Percentiles rank a stretch among this genome's conserved stretches.
phyloP scores from a whole-genome alignment of 2,797 vertebrate genomes.

The Chiloscyllium punctatum region DNA sequence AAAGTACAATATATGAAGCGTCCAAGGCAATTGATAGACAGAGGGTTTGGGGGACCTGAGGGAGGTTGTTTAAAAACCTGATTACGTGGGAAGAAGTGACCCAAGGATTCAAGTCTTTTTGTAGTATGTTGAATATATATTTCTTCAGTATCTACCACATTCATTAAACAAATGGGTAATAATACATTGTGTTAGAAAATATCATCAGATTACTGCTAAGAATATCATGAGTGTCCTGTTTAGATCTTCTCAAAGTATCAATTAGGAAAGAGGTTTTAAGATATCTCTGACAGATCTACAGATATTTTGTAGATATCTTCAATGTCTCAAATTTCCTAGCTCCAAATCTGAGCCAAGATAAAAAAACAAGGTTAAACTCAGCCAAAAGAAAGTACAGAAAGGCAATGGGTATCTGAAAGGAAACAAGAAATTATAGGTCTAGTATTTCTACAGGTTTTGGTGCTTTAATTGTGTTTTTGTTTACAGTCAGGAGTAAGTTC shows the following conservation, averaged over 20 bases:
- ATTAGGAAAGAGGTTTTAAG: background rate
- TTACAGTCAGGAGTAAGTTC: slow-evolving; percentile 40
- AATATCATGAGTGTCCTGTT: background rate
- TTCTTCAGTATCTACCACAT: background rate
- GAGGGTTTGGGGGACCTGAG: no score
- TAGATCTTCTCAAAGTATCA: background rate
- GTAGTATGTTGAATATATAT: background rate
- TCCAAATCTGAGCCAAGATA: background rate
- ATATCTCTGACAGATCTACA: background rate
- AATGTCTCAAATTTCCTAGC: slow-evolving; percentile 45
- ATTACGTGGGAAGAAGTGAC: background rate
- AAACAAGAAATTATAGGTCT: background rate
- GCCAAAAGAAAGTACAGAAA: background rate
- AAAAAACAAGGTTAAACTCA: background rate
- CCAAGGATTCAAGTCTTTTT: background rate
- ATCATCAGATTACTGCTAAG: background rate
- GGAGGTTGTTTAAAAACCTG: no score
- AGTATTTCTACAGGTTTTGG: background rate
- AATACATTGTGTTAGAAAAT: background rate
- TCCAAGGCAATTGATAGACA: background rate
- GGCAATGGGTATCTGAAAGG: background rate
- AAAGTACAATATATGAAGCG: background rate
- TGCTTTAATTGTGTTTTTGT: background rate
- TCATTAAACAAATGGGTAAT: background rate
- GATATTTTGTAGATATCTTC: slow-evolving; percentile 13